These are phyloP conservation scores for Neomorphus geoffroyi DNA, from an alignment of 2,797 vertebrate species.

Conservation along the genomic window DNA sequence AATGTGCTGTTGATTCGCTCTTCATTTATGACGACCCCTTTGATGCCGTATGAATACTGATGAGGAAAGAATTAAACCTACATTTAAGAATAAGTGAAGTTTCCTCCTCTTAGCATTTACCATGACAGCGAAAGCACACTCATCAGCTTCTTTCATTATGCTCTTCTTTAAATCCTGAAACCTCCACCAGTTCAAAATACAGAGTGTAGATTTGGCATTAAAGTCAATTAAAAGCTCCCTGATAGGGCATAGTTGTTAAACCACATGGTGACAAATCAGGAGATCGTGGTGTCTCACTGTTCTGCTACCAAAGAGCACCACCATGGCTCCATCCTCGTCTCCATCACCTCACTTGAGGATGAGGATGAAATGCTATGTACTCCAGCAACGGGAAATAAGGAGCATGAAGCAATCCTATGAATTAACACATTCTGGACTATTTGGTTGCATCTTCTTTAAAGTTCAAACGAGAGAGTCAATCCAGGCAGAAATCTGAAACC, in stretches of 20 bases:
- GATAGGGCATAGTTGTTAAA: not conserved
- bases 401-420: not conserved
- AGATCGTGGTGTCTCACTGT: not conserved
- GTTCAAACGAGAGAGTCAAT: not conserved
- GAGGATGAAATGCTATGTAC: not conserved
- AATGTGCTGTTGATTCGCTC: constrained; percentile 45
- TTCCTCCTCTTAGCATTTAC: not conserved
- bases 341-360: not conserved
- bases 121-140: not conserved
- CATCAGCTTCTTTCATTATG: not conserved
- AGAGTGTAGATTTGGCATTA: not conserved
- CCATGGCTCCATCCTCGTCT: not conserved
- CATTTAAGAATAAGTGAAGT: not conserved
- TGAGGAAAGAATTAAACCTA: not conserved
- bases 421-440: not conserved
- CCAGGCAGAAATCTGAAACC: not conserved
- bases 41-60: constrained; percentile 39
- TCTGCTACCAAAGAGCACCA: not conserved
- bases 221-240: not conserved
- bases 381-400: not conserved
- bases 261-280: not conserved
- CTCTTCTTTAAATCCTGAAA: not conserved
- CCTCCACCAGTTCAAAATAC: not conserved
- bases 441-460: not conserved
- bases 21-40: not conserved